A percentile compares a stretch with the other conserved stretches of the same genome.
phyloP scores from a whole-genome alignment of 2,888 invertebrate genomes.

The Epiperipatus broadwayi region DNA sequence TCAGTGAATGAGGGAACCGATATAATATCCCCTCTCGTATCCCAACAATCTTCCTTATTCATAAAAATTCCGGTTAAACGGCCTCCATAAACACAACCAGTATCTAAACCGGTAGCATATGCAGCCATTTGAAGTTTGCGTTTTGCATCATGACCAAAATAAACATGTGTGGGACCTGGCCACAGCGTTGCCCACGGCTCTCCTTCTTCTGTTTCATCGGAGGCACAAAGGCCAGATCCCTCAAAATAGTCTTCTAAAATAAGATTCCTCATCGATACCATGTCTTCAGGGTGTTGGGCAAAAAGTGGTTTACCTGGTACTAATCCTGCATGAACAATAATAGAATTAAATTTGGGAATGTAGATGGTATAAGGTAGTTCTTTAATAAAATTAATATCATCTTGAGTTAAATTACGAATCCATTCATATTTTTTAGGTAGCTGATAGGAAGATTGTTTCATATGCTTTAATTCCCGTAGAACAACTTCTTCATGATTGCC shows the following conservation, averaged over 20 bases:
- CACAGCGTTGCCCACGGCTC: slow-evolving; percentile 25
- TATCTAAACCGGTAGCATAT: slow-evolving; percentile 28
- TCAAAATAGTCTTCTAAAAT: slow-evolving; percentile 18
- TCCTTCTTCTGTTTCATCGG: slow-evolving; percentile 19
- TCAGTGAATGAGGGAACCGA: too few species aligned
- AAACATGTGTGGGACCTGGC: slow-evolving; percentile 28
- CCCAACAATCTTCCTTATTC: too few species aligned
- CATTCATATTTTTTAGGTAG: slow-evolving; percentile 21
- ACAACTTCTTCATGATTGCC: slow-evolving; percentile 27
- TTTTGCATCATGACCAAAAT: slow-evolving; percentile 29
- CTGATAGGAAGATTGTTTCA: slow-evolving; percentile 16
- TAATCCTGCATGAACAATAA: slow-evolving; percentile 28
- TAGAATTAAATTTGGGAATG: slow-evolving; percentile 22
- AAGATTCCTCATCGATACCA: slow-evolving; percentile 27
- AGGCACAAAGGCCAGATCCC: slow-evolving; percentile 17
- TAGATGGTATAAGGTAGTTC: slow-evolving; percentile 26
- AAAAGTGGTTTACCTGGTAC: slow-evolving; percentile 23
- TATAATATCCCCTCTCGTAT: too few species aligned
- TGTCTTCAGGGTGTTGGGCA: slow-evolving; percentile 20
- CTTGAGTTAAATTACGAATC: slow-evolving; percentile 21
- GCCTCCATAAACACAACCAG: slow-evolving; percentile 28
- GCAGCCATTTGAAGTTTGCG: slow-evolving; percentile 22
- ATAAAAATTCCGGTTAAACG: slow-evolving; percentile 23
- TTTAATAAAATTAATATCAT: slow-evolving; percentile 23
- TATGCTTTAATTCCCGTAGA: slow-evolving; percentile 19